Evolutionary conservation across 2,113 vertebrate genomes (phyloP), one percentile per base, ranked within the genome.

Genomic region (Cnemophilus loriae): DNA sequence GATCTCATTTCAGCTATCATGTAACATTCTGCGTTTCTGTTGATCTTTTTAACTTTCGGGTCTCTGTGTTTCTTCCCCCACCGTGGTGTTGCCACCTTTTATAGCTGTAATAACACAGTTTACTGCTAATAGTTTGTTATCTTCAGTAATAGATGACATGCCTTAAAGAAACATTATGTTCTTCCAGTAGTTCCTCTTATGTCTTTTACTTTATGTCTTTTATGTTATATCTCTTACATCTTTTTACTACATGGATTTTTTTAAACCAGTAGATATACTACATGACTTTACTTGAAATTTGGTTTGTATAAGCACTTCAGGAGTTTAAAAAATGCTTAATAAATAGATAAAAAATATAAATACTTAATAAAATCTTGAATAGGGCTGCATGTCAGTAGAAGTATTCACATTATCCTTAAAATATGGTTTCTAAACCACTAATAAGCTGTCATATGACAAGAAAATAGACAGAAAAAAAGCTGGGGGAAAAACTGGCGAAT

Each of bases 11-110:
- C 96, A 89, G 70, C 70, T 97, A 73, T 97, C 91, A 52, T 60
- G 64, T 96, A 89, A 95, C 96, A 94, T 81, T 76, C 78, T 96
- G 85, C 87, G 95, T 92, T 84, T 71, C 95, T 97, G 81, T 61
- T 70, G 87, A 97, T 95, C 87, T 96, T 97, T 97, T 94, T 83
- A 97, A 96, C 94, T 97, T 97, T 96, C 57, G 81, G 84, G 92
- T 96, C 90, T 95, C 96, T 95, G 87, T 53, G 80, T 94, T 97
- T 97, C 84, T 97, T 97, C 77, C 77, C 96, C 88, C 90, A 70
- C 89, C 32, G 23, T 96, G 93, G 83, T 97, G 75, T 95, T 97
- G 91, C 70, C 78, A 93, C 65, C 44, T 95, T 92, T 97, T 97
- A 97, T 77, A 90, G 81, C 79, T 95, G 89, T 94, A 97, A 93